Evolutionary conservation across 2,797 vertebrate species (phyloP).

Genomic region (Hippopotamyrus pictus): DNA sequence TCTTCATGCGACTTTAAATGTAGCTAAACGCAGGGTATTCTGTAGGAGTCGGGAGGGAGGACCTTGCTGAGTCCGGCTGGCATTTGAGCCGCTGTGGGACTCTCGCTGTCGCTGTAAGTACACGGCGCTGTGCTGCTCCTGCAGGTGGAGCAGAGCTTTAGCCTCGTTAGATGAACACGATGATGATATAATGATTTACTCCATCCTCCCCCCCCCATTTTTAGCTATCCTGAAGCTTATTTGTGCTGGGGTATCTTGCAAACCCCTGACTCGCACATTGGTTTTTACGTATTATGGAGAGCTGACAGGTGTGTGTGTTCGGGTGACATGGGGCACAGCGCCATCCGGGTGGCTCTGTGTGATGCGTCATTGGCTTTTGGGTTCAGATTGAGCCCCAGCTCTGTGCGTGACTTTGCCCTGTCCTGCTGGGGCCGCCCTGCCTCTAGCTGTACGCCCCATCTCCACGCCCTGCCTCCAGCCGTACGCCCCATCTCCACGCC

Average conservation of each 20-base stretch:
- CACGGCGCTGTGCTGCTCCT: neutral
- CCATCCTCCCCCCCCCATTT: neutral
- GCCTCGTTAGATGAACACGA: neutral
- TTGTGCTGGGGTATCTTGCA: neutral
- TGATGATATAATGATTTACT: neutral
- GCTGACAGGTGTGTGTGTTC: neutral
- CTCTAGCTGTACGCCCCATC: no score
- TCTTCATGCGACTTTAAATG: neutral
- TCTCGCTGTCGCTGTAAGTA: neutral
- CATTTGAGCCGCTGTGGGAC: neutral
- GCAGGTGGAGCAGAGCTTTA: neutral
- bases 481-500: no score
- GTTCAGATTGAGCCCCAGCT: neutral
- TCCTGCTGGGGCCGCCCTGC: neutral
- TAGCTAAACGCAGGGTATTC: neutral
- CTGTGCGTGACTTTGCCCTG: neutral
- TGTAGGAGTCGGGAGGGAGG: no score
- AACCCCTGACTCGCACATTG: neutral
- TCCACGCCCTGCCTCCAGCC: no score
- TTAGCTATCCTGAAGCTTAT: neutral
- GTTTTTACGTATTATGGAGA: neutral
- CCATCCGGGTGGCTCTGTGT: neutral
- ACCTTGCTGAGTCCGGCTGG: neutral
- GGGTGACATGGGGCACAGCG: neutral
- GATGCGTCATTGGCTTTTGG: neutral